Evolutionary conservation across 1,140 invertebrate species (phyloP), one percentile per base, ranked within the genome.

Genomic region (Calliphora vicina): DNA sequence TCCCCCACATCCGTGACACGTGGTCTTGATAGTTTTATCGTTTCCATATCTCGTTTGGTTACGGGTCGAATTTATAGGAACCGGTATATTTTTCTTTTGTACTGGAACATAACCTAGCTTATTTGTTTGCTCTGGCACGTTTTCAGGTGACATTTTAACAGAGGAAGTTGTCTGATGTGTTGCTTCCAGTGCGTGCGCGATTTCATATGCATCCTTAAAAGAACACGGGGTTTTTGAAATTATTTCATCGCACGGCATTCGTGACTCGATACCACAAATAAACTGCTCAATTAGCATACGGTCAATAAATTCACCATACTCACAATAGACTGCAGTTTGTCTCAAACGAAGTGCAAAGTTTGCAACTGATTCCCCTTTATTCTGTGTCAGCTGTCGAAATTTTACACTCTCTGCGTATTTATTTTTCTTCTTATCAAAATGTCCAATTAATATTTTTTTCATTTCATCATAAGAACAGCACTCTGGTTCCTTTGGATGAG

Each of bases 211-310:
- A 1, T 26, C 71, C 25, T 29, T 73, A 73, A 73, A 73, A n/a
- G 71, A 29, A 13, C 25, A 13, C 2, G 71, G n/a, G n/a, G n/a
- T n/a, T n/a, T n/a, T n/a, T n/a, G n/a, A n/a, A n/a, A n/a, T n/a
- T n/a, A n/a, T n/a, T n/a, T n/a, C 10, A 27, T 73, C 26, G 13
- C 26, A 29, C 13, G 27, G 13, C 25, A 27, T 73, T n/a, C 25
- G 25, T 29, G 26, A 12, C 71, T 73, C 71, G 13, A 73, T 29
- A 8, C 73, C 73, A 42, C 13, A 74, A 2, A 61, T 83, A 82
- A 29, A 84, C 85, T 67, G 80, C 57, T 9, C 73, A 6, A 35
- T 74, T 6, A 74, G 35, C 73, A 74, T 74, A 15, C 10, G 27
- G 15, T 74, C 73, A 5, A 74, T n/a, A 74, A 74, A 74, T 42